Evolutionary conservation across 2,797 vertebrate genomes (phyloP).

Genomic region (Cynodonichthys magdalenae): DNA sequence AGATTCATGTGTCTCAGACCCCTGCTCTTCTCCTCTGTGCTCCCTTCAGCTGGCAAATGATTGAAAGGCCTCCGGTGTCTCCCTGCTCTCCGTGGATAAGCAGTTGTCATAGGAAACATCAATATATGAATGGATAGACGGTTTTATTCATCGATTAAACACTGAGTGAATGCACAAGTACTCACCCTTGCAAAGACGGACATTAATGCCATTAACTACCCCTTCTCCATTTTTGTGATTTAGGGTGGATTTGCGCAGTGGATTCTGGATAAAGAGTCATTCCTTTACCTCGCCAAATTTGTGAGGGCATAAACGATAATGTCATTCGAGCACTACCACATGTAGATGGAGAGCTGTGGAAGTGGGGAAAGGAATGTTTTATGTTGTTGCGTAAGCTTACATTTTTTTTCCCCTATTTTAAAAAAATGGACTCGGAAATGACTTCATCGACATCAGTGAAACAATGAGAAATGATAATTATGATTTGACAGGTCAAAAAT

Average conservation of each 20-base stretch:
- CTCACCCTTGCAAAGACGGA: constrained; percentile 54
- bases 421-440: constrained; percentile 57
- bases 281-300: constrained; percentile 62
- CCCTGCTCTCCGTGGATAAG: constrained; percentile 73
- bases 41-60: constrained; percentile 62
- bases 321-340: constrained; percentile 57
- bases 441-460: constrained; percentile 70
- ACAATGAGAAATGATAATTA: constrained; percentile 65
- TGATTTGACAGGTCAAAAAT: constrained; percentile 68
- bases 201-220: constrained; percentile 48
- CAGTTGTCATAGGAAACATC: constrained; percentile 78
- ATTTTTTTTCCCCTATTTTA: constrained; percentile 45
- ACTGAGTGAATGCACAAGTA: constrained; percentile 72
- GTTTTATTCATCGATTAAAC: constrained; percentile 83
- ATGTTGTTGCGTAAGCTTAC: constrained; percentile 65
- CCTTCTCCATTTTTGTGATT: constrained; percentile 71
- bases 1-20: constrained; percentile 54
- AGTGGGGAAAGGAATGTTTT: constrained; percentile 42
- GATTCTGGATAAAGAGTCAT: constrained; percentile 75
- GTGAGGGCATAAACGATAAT: constrained; percentile 69
- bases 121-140: constrained; percentile 79
- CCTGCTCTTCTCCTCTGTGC: constrained; percentile 44
- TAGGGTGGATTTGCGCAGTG: constrained; percentile 76
- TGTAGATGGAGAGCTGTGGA: constrained; percentile 28
- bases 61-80: constrained; percentile 74